Conservation (phyloP, 2,797 vertebrate genomes). For the Telmatherina bonti region DNA sequence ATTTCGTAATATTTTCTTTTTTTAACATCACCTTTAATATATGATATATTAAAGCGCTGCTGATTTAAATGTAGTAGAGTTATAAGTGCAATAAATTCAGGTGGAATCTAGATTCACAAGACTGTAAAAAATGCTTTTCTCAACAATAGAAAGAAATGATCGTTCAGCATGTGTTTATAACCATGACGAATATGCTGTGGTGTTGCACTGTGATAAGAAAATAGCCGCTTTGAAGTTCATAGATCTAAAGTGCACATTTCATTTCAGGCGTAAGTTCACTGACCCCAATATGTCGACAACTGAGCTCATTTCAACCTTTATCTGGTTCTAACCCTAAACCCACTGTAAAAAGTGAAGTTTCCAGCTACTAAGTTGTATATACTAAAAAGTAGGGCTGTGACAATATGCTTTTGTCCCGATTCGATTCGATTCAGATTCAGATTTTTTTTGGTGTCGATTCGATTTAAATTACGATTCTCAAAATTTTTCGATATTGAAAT, state of each 20-base stretch:
- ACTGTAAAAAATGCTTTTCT: not conserved
- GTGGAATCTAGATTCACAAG: not conserved
- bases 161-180: slow-evolving; percentile 33
- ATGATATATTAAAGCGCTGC: not conserved
- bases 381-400: not conserved
- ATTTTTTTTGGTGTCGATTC: too few relatives aligned
- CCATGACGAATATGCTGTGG: slow-evolving; percentile 11
- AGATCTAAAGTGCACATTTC: slow-evolving; percentile 59
- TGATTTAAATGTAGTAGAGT: not conserved
- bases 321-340: slow-evolving; percentile 11
- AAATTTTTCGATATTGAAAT: too few relatives aligned
- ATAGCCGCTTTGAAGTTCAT: slow-evolving; percentile 59
- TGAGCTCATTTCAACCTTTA: slow-evolving; percentile 28
- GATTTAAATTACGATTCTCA: too few relatives aligned
- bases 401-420: too few relatives aligned
- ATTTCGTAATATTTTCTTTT: not conserved
- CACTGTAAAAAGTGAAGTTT: slow-evolving; percentile 20
- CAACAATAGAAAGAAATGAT: not conserved
- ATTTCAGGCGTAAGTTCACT: slow-evolving; percentile 34
- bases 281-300: slow-evolving; percentile 23
- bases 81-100: not conserved
- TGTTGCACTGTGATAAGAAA: slow-evolving; percentile 53
- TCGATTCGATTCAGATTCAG: too few relatives aligned
- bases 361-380: not conserved
- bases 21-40: not conserved